Percentiles rank a stretch among this genome's conserved stretches.
Conservation (phyloP, 2,797 vertebrate genomes). For the Helicolenus hilgendorfi region DNA sequence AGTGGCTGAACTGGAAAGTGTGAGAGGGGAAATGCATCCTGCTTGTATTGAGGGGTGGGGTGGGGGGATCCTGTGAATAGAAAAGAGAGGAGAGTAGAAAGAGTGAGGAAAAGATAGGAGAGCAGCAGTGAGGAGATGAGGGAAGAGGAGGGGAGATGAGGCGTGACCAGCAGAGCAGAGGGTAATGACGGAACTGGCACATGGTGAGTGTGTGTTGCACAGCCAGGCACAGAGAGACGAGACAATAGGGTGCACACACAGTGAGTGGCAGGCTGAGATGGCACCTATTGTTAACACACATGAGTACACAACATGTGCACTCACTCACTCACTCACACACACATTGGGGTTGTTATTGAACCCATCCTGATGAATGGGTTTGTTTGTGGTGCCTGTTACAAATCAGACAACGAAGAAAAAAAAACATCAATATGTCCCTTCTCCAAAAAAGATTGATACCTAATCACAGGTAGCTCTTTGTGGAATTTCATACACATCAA, state of each 20-base stretch:
- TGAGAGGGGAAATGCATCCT: background rate
- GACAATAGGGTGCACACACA: conserved; percentile 65
- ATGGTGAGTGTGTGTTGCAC: conserved; percentile 25
- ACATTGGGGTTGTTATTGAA: conserved; percentile 34
- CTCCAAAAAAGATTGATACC: background rate
- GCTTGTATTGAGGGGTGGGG: background rate
- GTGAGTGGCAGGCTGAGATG: conserved; percentile 70
- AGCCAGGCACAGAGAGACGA: conserved; percentile 51
- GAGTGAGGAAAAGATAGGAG: background rate
- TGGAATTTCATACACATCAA: background rate
- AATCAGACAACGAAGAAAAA: background rate
- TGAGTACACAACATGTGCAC: conserved; percentile 24
- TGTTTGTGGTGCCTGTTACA: conserved; percentile 35
- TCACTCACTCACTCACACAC: conserved; percentile 22
- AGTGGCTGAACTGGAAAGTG: conserved; percentile 14
- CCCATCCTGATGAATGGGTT: conserved; percentile 46
- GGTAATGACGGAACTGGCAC: conserved; percentile 41
- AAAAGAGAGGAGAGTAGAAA: background rate
- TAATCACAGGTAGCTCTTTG: background rate
- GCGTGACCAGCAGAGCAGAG: conserved; percentile 48
- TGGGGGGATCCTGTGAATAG: background rate
- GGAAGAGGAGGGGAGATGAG: conserved; percentile 33
- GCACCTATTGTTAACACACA: conserved; percentile 74
- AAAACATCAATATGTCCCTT: background rate
- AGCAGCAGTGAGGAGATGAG: background rate